phyloP scores from a whole-genome alignment of 2,888 invertebrate species.

The Dermolepida albohirtum region DNA sequence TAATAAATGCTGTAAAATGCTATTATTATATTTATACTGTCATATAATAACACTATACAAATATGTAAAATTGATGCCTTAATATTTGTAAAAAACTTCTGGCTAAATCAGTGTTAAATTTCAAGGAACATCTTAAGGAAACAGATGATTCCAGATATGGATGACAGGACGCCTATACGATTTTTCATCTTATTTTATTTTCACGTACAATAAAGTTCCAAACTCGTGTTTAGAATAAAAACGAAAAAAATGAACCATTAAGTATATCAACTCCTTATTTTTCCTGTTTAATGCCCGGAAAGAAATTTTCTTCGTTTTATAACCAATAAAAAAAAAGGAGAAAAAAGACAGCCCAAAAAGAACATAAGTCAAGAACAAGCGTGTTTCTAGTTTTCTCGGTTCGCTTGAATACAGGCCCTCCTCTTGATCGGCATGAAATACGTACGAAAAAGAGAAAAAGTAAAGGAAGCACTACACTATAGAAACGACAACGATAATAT shows the following conservation, averaged over 20 bases:
- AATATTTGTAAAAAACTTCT: no score
- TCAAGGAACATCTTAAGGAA: no score
- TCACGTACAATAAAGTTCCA: background rate
- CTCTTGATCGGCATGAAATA: no score
- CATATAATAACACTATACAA: no score
- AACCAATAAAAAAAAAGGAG: slow-evolving; percentile 22
- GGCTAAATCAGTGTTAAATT: no score
- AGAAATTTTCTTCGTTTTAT: slow-evolving; percentile 18
- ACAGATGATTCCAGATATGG: no score
- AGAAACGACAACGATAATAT: slow-evolving; percentile 10
- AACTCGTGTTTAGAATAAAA: slow-evolving; percentile 7
- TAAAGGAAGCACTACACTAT: background rate
- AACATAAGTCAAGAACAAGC: slow-evolving; percentile 1
- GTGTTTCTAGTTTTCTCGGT: no score
- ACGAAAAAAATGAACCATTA: background rate
- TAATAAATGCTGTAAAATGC: no score
- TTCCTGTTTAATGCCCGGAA: slow-evolving; percentile 20
- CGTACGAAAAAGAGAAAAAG: background rate
- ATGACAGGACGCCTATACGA: no score
- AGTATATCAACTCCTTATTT: slow-evolving; percentile 7
- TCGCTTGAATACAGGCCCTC: no score
- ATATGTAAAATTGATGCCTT: no score
- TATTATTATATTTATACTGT: no score
- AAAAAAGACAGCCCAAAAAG: background rate
- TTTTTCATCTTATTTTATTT: slow-evolving; percentile 13